phyloP scores from a whole-genome alignment of 2,113 vertebrate species.

The Tricholaema leucomelas region DNA sequence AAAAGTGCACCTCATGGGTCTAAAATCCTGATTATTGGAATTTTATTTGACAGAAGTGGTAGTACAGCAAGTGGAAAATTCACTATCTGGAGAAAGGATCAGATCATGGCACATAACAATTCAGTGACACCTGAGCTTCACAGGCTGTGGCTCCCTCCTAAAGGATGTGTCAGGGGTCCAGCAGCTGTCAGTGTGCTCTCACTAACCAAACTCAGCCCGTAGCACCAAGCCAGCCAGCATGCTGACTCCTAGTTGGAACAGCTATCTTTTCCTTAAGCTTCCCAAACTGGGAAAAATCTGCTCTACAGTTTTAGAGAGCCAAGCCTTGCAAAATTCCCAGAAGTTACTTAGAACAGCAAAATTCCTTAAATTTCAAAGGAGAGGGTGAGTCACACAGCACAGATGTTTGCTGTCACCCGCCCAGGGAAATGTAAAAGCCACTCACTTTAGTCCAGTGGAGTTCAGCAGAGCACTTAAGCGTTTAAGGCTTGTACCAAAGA shows the following conservation, averaged over 20 bases:
- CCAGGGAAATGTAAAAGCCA: not conserved
- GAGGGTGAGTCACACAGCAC: not conserved
- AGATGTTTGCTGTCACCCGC: not conserved
- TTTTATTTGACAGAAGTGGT: not conserved
- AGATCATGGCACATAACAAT: not conserved
- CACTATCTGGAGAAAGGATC: not conserved
- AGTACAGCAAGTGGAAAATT: not conserved
- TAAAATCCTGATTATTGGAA: not conserved
- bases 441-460: not conserved
- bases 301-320: not conserved
- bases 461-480: not conserved
- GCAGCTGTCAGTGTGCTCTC: not conserved
- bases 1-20: not conserved
- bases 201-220: not conserved
- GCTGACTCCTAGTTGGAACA: not conserved
- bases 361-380: not conserved
- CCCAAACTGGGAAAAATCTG: not conserved
- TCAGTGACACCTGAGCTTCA: not conserved
- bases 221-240: not conserved
- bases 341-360: not conserved
- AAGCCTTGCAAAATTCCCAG: not conserved
- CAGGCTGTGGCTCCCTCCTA: not conserved
- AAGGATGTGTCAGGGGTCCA: not conserved
- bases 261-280: not conserved
- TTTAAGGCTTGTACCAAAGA: not conserved